A percentile compares a stretch with the other conserved stretches of the same genome.
These are phyloP conservation scores for Sminthurides bifidus DNA, from an alignment of 1,140 invertebrate genomes.

Conservation along the genomic window DNA sequence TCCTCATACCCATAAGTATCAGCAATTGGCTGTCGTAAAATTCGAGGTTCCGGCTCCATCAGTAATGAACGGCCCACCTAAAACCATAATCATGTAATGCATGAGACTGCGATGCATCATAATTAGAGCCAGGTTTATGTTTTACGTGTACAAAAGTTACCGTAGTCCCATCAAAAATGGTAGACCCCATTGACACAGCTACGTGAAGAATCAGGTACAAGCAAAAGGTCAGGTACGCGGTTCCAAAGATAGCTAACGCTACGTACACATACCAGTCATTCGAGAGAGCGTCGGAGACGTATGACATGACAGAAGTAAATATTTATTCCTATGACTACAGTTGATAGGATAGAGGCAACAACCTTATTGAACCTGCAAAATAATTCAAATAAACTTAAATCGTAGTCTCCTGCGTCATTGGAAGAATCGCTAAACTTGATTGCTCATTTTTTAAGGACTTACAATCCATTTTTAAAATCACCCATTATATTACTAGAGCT, in stretches of 20 bases:
- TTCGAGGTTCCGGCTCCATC: conserved; percentile 12
- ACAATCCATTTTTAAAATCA: conserved; percentile 63
- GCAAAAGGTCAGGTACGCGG: conserved; percentile 58
- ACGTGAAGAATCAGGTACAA: conserved; percentile 56
- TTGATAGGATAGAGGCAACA: conserved; percentile 51
- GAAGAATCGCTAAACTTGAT: no score
- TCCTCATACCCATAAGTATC: conserved; percentile 30
- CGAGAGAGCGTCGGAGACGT: conserved; percentile 42
- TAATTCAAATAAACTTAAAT: conserved; percentile 27
- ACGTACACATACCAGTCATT: conserved; percentile 43
- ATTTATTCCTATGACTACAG: conserved; percentile 66
- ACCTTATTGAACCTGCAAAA: conserved; percentile 53
- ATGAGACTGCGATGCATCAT: neutral
- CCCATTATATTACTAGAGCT: conserved; percentile 70
- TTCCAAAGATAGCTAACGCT: conserved; percentile 45
- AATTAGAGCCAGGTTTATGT: neutral
- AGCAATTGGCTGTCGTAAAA: conserved; percentile 8
- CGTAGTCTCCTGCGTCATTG: no score
- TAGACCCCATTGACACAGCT: conserved; percentile 50
- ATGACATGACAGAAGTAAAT: conserved; percentile 62
- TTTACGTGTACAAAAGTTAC: conserved; percentile 7
- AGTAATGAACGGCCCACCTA: conserved; percentile 6
- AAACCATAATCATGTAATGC: neutral
- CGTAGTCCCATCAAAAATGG: neutral
- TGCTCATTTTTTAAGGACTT: no score